These are phyloP conservation scores for Zonotrichia leucophrys DNA, from an alignment of 2,113 vertebrate genomes.

Conservation along the genomic window DNA sequence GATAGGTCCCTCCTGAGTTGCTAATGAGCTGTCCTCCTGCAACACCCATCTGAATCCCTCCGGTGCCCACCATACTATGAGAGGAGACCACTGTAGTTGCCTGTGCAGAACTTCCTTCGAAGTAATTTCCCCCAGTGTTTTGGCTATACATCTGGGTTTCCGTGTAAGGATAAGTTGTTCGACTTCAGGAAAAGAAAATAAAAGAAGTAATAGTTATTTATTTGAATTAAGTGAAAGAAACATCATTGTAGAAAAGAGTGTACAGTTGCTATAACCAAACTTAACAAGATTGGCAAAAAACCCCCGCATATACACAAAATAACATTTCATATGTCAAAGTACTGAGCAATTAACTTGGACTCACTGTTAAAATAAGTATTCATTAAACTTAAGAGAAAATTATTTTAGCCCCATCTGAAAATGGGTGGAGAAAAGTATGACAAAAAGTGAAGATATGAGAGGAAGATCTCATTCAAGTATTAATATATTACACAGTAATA, in stretches of 20 bases:
- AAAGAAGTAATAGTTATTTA: conserved; percentile 47
- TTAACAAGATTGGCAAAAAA: neutral
- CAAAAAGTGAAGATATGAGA: neutral
- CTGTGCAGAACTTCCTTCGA: conserved; percentile 80
- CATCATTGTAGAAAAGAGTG: neutral
- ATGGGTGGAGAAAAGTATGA: neutral
- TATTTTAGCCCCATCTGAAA: neutral
- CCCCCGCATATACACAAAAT: neutral
- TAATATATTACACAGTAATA: neutral
- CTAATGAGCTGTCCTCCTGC: conserved; percentile 80
- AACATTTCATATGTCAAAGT: neutral
- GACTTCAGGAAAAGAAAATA: conserved; percentile 70
- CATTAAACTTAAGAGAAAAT: neutral
- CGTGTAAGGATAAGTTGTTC: conserved; percentile 81
- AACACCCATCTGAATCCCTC: conserved; percentile 80
- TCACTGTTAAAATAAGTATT: conserved; percentile 5
- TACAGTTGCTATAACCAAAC: neutral
- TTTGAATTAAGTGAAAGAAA: neutral
- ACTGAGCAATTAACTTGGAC: neutral
- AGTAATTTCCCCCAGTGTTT: conserved; percentile 81
- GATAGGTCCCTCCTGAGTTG: conserved; percentile 79
- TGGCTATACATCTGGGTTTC: conserved; percentile 83
- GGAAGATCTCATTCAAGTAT: neutral
- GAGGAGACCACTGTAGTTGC: conserved; percentile 80
- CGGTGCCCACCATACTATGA: conserved; percentile 81